phyloP scores from a whole-genome alignment of 2,888 invertebrate species.

The Sphaerophoria taeniata region DNA sequence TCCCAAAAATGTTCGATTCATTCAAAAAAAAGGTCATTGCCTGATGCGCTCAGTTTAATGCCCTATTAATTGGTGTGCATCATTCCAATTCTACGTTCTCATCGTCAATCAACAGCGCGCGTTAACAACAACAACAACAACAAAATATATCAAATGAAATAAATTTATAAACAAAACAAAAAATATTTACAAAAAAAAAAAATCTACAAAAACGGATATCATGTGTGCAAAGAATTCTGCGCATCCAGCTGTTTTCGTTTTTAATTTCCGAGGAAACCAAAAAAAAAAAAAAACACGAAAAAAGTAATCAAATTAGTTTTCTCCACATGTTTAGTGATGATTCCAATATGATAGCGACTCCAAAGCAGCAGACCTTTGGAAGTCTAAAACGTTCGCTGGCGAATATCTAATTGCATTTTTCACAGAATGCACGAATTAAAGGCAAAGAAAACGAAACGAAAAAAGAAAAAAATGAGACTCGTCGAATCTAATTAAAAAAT shows the following conservation, averaged over 20 bases:
- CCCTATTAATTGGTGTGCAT: slow-evolving; percentile 65
- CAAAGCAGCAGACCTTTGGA: slow-evolving; percentile 15
- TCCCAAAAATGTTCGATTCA: slow-evolving; percentile 22
- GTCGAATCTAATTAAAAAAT: slow-evolving; percentile 66
- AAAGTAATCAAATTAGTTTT: slow-evolving; percentile 56
- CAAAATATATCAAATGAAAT: slow-evolving; percentile 5
- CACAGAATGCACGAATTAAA: slow-evolving; percentile 16
- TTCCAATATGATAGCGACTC: slow-evolving; percentile 45
- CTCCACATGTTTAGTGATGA: slow-evolving; percentile 58
- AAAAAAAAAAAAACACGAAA: slow-evolving; percentile 29
- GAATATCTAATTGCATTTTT: slow-evolving; percentile 64
- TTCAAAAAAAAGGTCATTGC: slow-evolving; percentile 55
- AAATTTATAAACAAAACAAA: slow-evolving; percentile 11
- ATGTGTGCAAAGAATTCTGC: slow-evolving; percentile 67
- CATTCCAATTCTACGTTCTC: slow-evolving; percentile 58
- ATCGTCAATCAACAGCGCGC: slow-evolving; percentile 56
- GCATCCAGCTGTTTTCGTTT: slow-evolving; percentile 64
- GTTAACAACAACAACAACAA: slow-evolving; percentile 51
- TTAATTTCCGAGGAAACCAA: slow-evolving; percentile 36
- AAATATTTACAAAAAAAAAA: slow-evolving; percentile 46
- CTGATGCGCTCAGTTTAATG: slow-evolving; percentile 73
- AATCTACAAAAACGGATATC: slow-evolving; percentile 61
- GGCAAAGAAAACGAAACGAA: slow-evolving; percentile 11
- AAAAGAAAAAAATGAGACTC: slow-evolving; percentile 4
- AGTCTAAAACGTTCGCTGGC: slow-evolving; percentile 13